Evolutionary conservation across 1,140 invertebrate genomes (phyloP).

Genomic region (Meloidogyne chitwoodi): DNA sequence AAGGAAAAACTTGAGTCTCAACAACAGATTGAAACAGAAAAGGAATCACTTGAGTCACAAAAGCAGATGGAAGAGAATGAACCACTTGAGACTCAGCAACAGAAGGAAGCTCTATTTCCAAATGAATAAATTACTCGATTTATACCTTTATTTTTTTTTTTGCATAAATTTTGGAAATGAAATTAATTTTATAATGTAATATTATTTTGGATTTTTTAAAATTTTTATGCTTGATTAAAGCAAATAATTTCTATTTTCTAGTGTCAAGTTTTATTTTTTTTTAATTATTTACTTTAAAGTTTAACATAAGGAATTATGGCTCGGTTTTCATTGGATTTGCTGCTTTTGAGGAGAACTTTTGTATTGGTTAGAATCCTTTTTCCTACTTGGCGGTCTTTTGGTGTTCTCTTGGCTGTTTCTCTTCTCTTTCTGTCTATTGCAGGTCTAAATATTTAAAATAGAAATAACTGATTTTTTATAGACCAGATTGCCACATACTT

Average conservation of each 20-base stretch:
- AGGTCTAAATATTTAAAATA: constrained; percentile 20
- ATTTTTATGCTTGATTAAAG: not conserved
- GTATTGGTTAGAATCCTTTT: constrained; percentile 34
- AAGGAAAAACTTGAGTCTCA: not conserved
- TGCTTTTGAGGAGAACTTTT: constrained; percentile 19
- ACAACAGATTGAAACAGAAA: not conserved
- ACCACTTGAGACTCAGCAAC: not conserved
- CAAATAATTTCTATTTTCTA: not conserved
- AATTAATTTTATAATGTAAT: not conserved
- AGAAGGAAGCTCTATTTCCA: not conserved
- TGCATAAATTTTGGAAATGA: not conserved
- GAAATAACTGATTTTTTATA: constrained; percentile 16
- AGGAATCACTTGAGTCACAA: not conserved
- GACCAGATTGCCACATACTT: constrained; percentile 53
- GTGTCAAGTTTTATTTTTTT: not conserved
- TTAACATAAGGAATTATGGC: constrained; percentile 1
- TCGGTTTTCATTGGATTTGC: constrained; percentile 21
- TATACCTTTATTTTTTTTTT: not conserved
- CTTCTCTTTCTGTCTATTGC: constrained; percentile 40
- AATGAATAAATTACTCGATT: not conserved
- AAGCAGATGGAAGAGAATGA: not conserved
- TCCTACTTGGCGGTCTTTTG: constrained; percentile 26
- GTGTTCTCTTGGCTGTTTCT: constrained; percentile 28
- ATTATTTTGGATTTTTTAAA: not conserved
- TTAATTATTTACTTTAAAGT: not conserved